Evolutionary conservation across 2,113 vertebrate genomes (phyloP).

Genomic region (Danio rerio): GRCz12tu NC_133195.1:40012501-40013000

Average conservation of each 20-base stretch:
- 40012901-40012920: slow-evolving; percentile 29
- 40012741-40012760: slow-evolving; percentile 12
- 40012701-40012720: background rate
- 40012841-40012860: slow-evolving; percentile 25
- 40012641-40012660: background rate
- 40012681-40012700: background rate
- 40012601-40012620: slow-evolving; percentile 13
- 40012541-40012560: slow-evolving; percentile 24
- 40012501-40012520: slow-evolving; percentile 16
- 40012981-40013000: background rate
- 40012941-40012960: slow-evolving; percentile 7
- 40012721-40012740: background rate
- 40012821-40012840: background rate
- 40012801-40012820: slow-evolving; percentile 1
- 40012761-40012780: slow-evolving; percentile 5
- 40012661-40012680: background rate
- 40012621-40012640: slow-evolving; percentile 6
- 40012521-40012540: slow-evolving; percentile 21
- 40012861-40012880: slow-evolving; percentile 30
- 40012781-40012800: background rate
- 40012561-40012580: slow-evolving; percentile 19
- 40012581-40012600: slow-evolving; percentile 13
- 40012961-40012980: slow-evolving; percentile 11
- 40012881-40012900: background rate
- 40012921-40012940: slow-evolving; percentile 24